Base-by-base conservation (phyloP, 2,888 invertebrate genomes). In the Panorpa germanica region DNA sequence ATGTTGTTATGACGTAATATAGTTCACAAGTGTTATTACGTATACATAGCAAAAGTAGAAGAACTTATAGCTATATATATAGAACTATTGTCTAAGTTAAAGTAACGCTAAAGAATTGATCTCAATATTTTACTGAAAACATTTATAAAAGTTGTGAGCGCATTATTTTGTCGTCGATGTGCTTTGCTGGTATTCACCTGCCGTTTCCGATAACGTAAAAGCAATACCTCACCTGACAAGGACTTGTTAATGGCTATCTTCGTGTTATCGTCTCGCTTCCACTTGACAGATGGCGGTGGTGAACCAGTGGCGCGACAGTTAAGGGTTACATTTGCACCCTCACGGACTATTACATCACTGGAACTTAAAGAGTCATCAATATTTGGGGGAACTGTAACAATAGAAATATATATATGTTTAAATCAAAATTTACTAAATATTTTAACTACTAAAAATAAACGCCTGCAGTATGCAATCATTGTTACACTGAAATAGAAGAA, bases 301-400 rank as follows among this genome's bases (percentile, higher is more conserved):
- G 78, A 83, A 47, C 86, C 86, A 45, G 75, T 76, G 43, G 86
- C 86, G 52, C 76, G 76, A 56, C 88, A 88, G 49, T 74, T 72
- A 49, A 88, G 63, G 40, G 78, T 82, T 46, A 86, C 81, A 59
- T 86, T 85, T 45, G 81, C 72, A 40, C 77, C 80, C 61, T 88
- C 88, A 35, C 85, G 67, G 31, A 85, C 83, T 50, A 86, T 85
- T 40, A 82, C 80, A 55, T 81, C 88, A 48, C 83, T 83, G 45
- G 85, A 85, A 52, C 83, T 85, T 53, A 76, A 61, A 36, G 80
- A 75, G 60, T 86, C 86, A 54, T 85, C 83, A 50, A 88, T 86
- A 50, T 82, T 81, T 37, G 88, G 88, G 32, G 88, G 86, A 44
- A 88, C 88, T 88, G 67, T 29, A 59, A 58, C 46, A 51, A 50